phyloP scores from a whole-genome alignment of 2,113 vertebrate species.

The Pluvialis apricaria region DNA sequence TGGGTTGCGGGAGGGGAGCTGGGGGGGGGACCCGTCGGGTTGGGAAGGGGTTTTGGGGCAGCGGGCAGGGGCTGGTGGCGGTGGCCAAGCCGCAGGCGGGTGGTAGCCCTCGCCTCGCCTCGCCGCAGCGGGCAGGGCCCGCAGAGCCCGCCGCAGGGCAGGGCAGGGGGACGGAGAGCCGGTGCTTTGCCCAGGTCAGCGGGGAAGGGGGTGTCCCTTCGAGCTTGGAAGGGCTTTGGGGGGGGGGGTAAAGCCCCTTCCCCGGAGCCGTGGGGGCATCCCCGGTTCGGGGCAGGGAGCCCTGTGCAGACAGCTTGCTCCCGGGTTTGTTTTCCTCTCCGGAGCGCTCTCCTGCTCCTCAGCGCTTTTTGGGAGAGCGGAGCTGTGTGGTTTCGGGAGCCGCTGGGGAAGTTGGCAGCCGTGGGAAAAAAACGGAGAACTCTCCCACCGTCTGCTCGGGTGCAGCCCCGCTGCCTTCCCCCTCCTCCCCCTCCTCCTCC shows the following conservation, averaged over 20 bases:
- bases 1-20: neutral
- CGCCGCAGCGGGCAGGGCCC: conserved; percentile 8
- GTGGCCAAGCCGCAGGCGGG: neutral
- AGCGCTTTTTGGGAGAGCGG: neutral
- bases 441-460: neutral
- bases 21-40: neutral
- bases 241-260: neutral
- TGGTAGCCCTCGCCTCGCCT: neutral
- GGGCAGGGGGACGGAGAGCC: neutral
- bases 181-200: neutral
- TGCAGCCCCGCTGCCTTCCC: neutral
- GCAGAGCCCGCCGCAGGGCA: conserved; percentile 36
- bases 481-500: neutral
- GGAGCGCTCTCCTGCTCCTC: neutral
- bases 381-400: neutral
- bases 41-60: neutral
- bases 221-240: neutral
- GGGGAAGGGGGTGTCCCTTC: neutral
- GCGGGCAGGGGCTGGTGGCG: neutral
- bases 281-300: neutral
- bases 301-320: neutral
- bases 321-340: neutral
- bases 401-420: conserved; percentile 31
- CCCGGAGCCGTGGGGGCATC: neutral
- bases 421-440: neutral